Base-by-base conservation (phyloP, 2,888 invertebrate species). In the Melieria picta region DNA sequence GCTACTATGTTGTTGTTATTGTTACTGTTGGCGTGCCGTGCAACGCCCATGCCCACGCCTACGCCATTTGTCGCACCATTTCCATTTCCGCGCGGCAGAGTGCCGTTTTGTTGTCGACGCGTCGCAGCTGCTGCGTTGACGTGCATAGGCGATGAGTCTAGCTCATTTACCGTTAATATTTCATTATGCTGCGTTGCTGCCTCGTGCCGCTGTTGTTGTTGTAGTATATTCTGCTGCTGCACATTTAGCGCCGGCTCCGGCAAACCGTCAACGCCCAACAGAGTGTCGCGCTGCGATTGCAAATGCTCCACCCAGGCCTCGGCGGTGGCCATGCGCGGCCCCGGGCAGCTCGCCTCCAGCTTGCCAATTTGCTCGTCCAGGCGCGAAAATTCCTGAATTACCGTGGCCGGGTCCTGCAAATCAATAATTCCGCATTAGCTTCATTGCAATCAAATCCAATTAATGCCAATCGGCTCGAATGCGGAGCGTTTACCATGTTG, bases 261-360 rank as follows among this genome's bases (percentile, higher is more conserved):
- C 13, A 70, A 43, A 11, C 76, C 78, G 13, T 84, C 82, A 45
- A 77, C 70, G 3, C 79, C 80, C n/a, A 82, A 72, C 68, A 84
- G 72, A 11, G 77, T 80, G 46, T 80, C 81, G 11, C 82, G 80
- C 68, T 84, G 83, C 11, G 76, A 72, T 72, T 84, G 81, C 30
- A 87, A 75, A 75, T 85, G 85, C 46, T 86, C 85, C 13, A 87
- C 78, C 87, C 87, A 87, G 4, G 86, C 85, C 57, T 87, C 86
- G 48, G 80, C 81, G 4, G 87, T 87, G 57, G 85, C 84, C 79
- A 86, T 73, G 5, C 86, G 80, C 7, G 87, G 85, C 7, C 86
- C 86, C 0, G 87, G 85, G 73, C 86, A 84, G 4, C 75, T 78
- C 60, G 79, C 81, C 74, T 87, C 87, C 72, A 85, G 42, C 67